phyloP scores from a whole-genome alignment of 2,113 vertebrate species.

The Tretioscincus oriximinensis region DNA sequence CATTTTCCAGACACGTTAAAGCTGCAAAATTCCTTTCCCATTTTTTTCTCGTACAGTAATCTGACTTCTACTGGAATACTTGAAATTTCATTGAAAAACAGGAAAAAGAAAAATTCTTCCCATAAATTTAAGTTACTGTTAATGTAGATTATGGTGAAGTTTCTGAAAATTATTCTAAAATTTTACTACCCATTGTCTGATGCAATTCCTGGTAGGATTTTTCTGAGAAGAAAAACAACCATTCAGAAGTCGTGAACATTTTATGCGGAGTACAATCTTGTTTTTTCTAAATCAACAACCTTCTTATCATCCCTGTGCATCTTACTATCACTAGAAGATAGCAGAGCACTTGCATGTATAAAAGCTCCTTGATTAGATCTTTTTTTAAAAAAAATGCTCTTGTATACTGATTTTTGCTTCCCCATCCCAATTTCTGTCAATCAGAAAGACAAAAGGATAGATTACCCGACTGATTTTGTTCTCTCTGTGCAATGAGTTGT shows the following conservation, averaged over 20 bases:
- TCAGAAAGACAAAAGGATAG: slow-evolving; percentile 66
- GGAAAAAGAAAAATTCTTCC: not conserved
- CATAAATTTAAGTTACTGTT: not conserved
- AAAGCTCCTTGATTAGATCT: slow-evolving; percentile 61
- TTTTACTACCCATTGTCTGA: not conserved
- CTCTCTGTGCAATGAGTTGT: slow-evolving; percentile 7
- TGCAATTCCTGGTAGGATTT: not conserved
- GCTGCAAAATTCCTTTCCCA: too few species aligned
- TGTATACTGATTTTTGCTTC: slow-evolving; percentile 57
- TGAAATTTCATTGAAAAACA: not conserved
- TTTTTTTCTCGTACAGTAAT: too few species aligned
- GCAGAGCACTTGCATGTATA: slow-evolving; percentile 1
- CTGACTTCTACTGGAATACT: not conserved
- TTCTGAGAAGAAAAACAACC: not conserved
- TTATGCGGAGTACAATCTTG: not conserved
- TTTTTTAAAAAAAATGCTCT: slow-evolving; percentile 44
- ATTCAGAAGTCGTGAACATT: slow-evolving; percentile 20
- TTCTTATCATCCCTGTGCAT: slow-evolving; percentile 54
- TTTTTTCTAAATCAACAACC: slow-evolving; percentile 54
- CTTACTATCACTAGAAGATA: slow-evolving; percentile 46
- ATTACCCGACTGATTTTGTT: slow-evolving; percentile 65
- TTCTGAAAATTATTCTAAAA: not conserved
- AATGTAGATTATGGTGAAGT: too few species aligned
- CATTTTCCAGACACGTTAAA: too few species aligned
- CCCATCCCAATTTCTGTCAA: slow-evolving; percentile 39